Evolutionary conservation across 2,113 vertebrate genomes (phyloP), one percentile per base, ranked within the genome.

Genomic region (Chamaea fasciata): DNA sequence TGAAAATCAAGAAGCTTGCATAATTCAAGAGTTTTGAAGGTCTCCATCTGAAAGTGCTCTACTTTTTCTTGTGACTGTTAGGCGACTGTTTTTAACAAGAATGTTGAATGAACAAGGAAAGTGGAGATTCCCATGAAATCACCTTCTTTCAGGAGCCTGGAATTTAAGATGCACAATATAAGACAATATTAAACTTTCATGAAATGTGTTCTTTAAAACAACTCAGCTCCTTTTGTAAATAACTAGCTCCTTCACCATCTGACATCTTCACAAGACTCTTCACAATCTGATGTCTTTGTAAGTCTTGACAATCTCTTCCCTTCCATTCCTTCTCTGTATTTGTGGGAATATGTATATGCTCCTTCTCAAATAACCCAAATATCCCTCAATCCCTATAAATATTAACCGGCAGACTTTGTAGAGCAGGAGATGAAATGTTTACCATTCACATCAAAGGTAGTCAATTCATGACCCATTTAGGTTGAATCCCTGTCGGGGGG

Each of bases 181-280:
- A 76, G 44, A 52, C 27, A 68, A 11, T 76, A 95, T 87, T 96
- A 91, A 96, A 87, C 24, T 91, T 93, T 90, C 62, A 95, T 93
- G 90, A 91, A 91, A 65, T 65, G 44, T 57, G 53, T 93, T 96
- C 92, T 90, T 95, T 95, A 87, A 91, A 91, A 79, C 4, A 1
- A 68, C 33, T 78, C 74, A n/a, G 21, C 78, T 96, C 27, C 37
- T 79, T 70, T 79, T 52, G 35, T 67, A 87, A 87, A 84, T 89
- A 87, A 90, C 44, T 47, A 68, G 33, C 44, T 93, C 46, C 65
- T 87, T 87, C 82, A 76, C 27, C 24, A 56, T 37, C 31, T 82
- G 42, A 74, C 21, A 10, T 79, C 70, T 89, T 91, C 56, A 71
- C 49, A 91, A 71, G 56, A 6, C 77, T 59, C 12, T 37, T 94